Conservation (phyloP, 2,888 invertebrate species). For the Oscheius sp. region DNA sequence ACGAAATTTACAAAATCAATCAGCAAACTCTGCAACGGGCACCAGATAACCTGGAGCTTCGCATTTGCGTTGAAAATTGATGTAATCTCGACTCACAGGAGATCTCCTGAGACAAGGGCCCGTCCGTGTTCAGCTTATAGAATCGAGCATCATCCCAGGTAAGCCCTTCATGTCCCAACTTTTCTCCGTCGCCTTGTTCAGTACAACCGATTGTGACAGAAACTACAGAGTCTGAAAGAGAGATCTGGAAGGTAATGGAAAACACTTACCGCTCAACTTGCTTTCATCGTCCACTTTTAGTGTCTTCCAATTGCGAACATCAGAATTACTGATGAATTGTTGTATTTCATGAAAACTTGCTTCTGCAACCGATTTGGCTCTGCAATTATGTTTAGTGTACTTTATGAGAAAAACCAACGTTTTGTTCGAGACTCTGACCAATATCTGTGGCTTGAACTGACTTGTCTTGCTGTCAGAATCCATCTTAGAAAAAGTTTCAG, state of each 20-base stretch:
- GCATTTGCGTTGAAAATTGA: not conserved
- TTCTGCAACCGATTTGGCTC: slow-evolving; percentile 43
- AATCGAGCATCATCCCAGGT: slow-evolving; percentile 42
- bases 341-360: slow-evolving; percentile 35
- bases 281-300: not conserved
- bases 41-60: too few species aligned
- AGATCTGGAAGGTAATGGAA: not conserved
- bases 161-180: slow-evolving; percentile 22
- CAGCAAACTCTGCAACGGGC: too few species aligned
- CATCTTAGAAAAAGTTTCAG: too few species aligned
- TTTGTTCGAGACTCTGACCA: too few species aligned
- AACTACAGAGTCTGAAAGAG: slow-evolving; percentile 36
- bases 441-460: too few species aligned
- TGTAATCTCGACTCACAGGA: not conserved
- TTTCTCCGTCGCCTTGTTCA: slow-evolving; percentile 40
- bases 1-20: too few species aligned
- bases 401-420: too few species aligned
- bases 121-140: slow-evolving; percentile 60
- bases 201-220: slow-evolving; percentile 39
- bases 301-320: not conserved
- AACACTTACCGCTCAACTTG: not conserved
- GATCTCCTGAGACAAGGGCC: slow-evolving; percentile 55
- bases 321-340: slow-evolving; percentile 9
- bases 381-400: slow-evolving; percentile 7
- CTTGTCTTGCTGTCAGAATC: too few species aligned